Conservation (phyloP, 2,113 vertebrate genomes). For the Bubalus kerabau region DNA sequence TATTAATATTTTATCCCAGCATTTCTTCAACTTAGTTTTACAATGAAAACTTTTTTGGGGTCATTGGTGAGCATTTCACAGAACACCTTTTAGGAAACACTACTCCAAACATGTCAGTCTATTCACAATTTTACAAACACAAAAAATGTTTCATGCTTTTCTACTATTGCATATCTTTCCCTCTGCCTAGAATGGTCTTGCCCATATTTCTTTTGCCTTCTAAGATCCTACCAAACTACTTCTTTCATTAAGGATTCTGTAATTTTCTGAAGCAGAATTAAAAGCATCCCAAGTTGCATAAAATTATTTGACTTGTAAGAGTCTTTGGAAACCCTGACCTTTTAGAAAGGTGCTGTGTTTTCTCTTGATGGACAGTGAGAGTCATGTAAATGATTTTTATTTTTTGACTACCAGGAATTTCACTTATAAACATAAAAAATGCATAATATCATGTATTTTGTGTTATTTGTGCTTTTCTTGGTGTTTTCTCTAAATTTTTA, state of each 20-base stretch:
- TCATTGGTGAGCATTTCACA: background rate
- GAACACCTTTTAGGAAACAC: background rate
- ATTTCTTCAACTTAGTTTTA: background rate
- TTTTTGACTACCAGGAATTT: background rate
- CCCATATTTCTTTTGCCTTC: background rate
- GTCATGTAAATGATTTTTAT: background rate
- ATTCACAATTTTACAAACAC: background rate
- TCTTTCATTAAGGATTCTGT: background rate
- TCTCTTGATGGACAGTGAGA: background rate
- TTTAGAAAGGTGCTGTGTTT: background rate
- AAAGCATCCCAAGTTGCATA: background rate
- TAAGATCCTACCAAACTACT: background rate
- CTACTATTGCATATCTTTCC: background rate
- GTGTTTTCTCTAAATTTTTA: background rate
- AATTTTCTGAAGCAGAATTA: background rate
- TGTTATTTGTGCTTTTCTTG: background rate
- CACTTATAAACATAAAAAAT: background rate
- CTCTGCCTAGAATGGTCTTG: background rate
- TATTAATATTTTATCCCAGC: background rate
- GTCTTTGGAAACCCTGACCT: background rate
- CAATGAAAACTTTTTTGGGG: background rate
- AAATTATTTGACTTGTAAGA: background rate
- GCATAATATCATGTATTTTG: background rate
- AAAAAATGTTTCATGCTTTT: background rate
- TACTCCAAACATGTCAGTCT: background rate